A percentile compares a stretch with the other conserved stretches of the same genome.
Evolutionary conservation across 2,797 vertebrate species (phyloP).

Genomic region (Hylomyscus alleni): DNA sequence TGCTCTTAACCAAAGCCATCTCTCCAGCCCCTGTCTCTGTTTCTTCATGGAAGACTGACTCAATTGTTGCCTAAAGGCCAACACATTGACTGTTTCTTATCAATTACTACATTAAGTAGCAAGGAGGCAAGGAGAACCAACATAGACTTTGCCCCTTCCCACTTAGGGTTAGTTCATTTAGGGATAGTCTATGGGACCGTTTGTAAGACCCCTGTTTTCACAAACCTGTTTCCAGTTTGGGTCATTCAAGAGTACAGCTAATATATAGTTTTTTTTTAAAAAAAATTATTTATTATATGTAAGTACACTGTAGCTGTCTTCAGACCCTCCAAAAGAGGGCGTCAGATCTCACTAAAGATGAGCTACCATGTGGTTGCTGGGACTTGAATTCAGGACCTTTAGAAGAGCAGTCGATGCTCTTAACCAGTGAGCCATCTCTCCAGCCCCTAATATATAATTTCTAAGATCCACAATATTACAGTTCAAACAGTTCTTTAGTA

Average conservation of each 20-base stretch:
- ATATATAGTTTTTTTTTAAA: not conserved
- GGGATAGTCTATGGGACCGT: not conserved
- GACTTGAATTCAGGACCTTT: too few relatives aligned
- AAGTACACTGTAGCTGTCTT: too few relatives aligned
- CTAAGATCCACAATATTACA: not conserved
- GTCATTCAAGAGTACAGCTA: not conserved
- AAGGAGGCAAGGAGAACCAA: not conserved
- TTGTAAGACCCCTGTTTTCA: not conserved
- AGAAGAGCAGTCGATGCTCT: too few relatives aligned
- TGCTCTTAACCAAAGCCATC: too few relatives aligned
- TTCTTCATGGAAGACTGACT: not conserved
- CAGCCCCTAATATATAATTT: not conserved
- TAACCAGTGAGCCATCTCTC: too few relatives aligned
- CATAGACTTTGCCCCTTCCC: not conserved
- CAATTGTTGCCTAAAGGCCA: not conserved
- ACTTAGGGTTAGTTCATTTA: not conserved
- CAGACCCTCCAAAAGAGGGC: too few relatives aligned
- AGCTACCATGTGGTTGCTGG: too few relatives aligned
- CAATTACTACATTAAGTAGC: not conserved
- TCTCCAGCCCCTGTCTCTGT: not conserved
- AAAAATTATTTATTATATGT: too few relatives aligned
- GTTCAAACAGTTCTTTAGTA: not conserved
- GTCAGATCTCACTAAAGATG: too few relatives aligned
- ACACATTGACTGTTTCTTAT: not conserved
- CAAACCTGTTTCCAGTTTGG: conserved; percentile 8